Evolutionary conservation across 2,888 invertebrate genomes (phyloP), one percentile per base, ranked within the genome.

Genomic region (Xestia ashworthii): DNA sequence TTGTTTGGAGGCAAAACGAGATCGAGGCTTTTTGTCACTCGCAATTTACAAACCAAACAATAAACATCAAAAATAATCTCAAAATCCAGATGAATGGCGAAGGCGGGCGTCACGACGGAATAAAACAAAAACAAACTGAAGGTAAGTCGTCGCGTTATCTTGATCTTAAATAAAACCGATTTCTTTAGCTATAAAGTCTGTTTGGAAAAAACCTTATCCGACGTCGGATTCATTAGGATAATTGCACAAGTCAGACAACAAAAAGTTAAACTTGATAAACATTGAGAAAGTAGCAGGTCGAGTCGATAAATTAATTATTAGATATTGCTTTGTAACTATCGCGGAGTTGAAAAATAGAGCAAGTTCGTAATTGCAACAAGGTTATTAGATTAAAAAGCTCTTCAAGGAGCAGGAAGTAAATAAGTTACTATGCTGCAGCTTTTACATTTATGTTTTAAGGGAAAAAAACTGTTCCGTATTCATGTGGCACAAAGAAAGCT

Each of bases 71-170:
- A 91, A 92, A 92, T 92, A 93, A 93, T 93, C 93, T 91, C 88
- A 86, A 93, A 91, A 94, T 92, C 93, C 92, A 91, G 91, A 94
- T 93, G 90, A 93, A 94, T 93, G 87, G 92, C 89, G 87, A 88
- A 73, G 83, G 86, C 89, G 87, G 82, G 86, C 84, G 85, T 83
- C 87, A 88, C 86, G 80, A 84, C 85, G 88, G 86, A 89, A 91
- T 90, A 90, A 91, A 90, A 90, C 89, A 92, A 92, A 92, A 91
- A 89, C 89, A 90, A 92, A 92, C 87, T 83, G 85, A 85, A 88
- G 90, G 90, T 90, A 90, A 91, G 89, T 83, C 89, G 85, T 74
- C 78, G 85, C 71, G 78, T 91, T 90, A 90, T 90, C 87, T 87
- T 84, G 88, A 90, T 90, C 89, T 89, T 88, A 88, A 91, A 91